Evolutionary conservation across 2,797 vertebrate genomes (phyloP), one percentile per base, ranked within the genome.

Genomic region (Coreius guichenoti): DNA sequence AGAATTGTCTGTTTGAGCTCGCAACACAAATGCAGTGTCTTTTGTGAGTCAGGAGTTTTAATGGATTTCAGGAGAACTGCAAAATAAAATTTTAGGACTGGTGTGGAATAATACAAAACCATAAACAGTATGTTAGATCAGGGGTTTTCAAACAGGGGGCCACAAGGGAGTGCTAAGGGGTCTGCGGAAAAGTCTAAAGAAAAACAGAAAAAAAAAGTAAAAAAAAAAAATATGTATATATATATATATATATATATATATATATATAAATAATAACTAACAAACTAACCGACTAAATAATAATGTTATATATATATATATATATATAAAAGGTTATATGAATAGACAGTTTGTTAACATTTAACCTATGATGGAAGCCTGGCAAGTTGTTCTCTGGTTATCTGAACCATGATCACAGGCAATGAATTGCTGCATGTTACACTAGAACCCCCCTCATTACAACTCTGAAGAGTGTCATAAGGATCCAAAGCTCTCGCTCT

Each of bases 391-490:
- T 87, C 49, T 29, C 31, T 51, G 33, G 80, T 82, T 56, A 87
- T 80, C 17, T 80, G 80, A 88, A 80, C 74, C 87, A 51, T 79
- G 75, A 74, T 85, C 45, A 79, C 45, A 65, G 76, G 67, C 76
- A 75, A 86, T 54, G 16, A 80, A n/a, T 36, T 33, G 72, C 80
- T 83, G 31, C 56, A 79, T 81, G 86, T 89, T 88, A 87, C 83
- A 85, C 72, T 33, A 68, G 72, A 88, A 90, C 49, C 87, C 86
- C 86, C 88, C 77, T 65, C 88, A 89, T 82, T 82, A 88, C 89
- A 90, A 88, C 89, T 86, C 87, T 82, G 85, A 91, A 90, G 88
- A 90, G 87, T 92, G 91, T 90, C 86, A 67, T 26, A 94, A 93
- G 74, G 91, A 95, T 92, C 91, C 89, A 87, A 87, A 83, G 36